A percentile compares a stretch with the other conserved stretches of the same genome.
Conservation (phyloP, 2,797 vertebrate species). For the Muraenolepis orangiensis region DNA sequence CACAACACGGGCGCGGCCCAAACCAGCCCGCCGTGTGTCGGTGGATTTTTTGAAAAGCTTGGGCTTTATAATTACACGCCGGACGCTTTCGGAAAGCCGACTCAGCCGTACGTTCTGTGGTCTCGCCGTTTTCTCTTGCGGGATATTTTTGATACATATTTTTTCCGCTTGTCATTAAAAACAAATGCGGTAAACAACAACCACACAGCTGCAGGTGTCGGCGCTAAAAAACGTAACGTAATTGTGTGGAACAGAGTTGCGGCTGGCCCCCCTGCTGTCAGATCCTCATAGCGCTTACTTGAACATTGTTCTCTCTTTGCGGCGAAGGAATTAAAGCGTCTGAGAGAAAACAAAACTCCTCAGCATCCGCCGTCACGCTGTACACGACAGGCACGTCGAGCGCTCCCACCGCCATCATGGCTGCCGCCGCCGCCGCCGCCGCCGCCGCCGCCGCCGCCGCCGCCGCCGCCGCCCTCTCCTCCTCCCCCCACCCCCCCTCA, state of each 20-base stretch:
- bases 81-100: not conserved
- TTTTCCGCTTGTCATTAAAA: not conserved
- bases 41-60: not conserved
- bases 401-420: no score
- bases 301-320: conserved; percentile 51
- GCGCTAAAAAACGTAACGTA: not conserved
- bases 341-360: conserved; percentile 59
- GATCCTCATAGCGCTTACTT: conserved; percentile 44
- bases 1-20: conserved; percentile 12
- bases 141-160: not conserved
- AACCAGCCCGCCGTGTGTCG: no score
- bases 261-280: conserved; percentile 7
- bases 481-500: no score
- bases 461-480: not conserved
- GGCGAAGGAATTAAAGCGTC: conserved; percentile 54
- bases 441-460: conserved; percentile 10
- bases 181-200: not conserved
- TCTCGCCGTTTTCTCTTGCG: not conserved
- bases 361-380: no score
- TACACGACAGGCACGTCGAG: no score
- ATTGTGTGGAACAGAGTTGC: not conserved
- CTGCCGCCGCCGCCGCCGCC: no score
- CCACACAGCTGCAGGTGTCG: not conserved
- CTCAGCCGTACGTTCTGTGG: not conserved
- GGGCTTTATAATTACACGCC: not conserved